phyloP scores from a whole-genome alignment of 2,797 vertebrate species.

The Bryconaethiops microstoma region DNA sequence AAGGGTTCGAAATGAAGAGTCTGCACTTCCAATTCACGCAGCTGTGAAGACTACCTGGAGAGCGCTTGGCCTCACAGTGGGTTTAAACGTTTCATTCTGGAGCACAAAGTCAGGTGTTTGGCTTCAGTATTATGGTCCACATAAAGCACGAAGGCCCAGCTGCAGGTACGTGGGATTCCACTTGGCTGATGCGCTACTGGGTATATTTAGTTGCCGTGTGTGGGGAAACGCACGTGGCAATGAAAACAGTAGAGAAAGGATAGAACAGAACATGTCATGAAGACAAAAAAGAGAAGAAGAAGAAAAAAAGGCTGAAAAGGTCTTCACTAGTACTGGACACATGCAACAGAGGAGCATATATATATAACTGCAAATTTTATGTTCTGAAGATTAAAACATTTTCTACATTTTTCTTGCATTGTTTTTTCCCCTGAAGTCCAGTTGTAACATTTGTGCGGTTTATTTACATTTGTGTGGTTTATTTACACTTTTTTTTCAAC shows the following conservation, averaged over 20 bases:
- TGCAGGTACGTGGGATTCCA: not conserved
- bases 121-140: not conserved
- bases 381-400: too few species aligned
- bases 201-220: not conserved
- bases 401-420: too few species aligned
- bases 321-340: too few species aligned
- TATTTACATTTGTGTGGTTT: too few species aligned
- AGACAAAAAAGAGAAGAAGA: too few species aligned
- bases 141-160: not conserved
- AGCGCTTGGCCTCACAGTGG: not conserved
- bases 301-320: too few species aligned
- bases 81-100: not conserved
- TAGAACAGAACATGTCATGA: not conserved
- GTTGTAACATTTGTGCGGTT: too few species aligned
- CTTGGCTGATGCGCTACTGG: not conserved
- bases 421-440: too few species aligned
- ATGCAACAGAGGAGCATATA: too few species aligned
- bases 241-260: not conserved
- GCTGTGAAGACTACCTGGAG: slow-evolving; percentile 9
- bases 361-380: not conserved
- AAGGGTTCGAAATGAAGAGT: slow-evolving; percentile 1
- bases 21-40: slow-evolving; percentile 7
- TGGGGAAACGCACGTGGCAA: slow-evolving; percentile 13
- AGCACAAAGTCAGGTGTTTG: not conserved
- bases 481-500: too few species aligned